A percentile compares a stretch with the other conserved stretches of the same genome.
phyloP scores from a whole-genome alignment of 2,888 invertebrate genomes.

The Drosophila prolongata region DNA sequence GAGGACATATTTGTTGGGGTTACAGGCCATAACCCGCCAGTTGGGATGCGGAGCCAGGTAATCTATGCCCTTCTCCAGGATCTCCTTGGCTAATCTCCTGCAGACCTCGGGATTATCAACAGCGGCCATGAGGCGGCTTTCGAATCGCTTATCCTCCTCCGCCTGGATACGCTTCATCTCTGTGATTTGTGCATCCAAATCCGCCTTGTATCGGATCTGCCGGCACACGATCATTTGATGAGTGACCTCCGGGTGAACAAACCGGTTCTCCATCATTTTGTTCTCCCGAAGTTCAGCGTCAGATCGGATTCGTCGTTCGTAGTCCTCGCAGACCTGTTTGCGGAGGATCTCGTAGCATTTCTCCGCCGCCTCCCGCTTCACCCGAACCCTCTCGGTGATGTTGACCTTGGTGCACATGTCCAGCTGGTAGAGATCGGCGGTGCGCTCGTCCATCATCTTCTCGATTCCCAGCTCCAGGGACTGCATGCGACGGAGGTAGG shows the following conservation, averaged over 20 bases:
- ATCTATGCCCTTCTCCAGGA: slow-evolving; percentile 65
- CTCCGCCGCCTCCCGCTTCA: slow-evolving; percentile 69
- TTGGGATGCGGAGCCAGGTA: slow-evolving; percentile 80
- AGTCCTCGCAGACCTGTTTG: slow-evolving; percentile 78
- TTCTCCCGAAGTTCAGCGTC: slow-evolving; percentile 71
- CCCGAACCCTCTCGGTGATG: slow-evolving; percentile 48
- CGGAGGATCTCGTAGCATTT: slow-evolving; percentile 66
- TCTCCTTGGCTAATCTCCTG: slow-evolving; percentile 65
- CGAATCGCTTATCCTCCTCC: slow-evolving; percentile 68
- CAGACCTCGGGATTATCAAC: slow-evolving; percentile 72
- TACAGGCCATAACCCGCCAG: slow-evolving; percentile 74
- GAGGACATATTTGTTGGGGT: slow-evolving; percentile 51
- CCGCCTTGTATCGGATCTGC: slow-evolving; percentile 51
- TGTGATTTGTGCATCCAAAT: slow-evolving; percentile 71
- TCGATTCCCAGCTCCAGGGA: slow-evolving; percentile 65
- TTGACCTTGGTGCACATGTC: slow-evolving; percentile 73
- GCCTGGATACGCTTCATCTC: slow-evolving; percentile 68
- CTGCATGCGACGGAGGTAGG: slow-evolving; percentile 74
- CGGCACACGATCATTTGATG: slow-evolving; percentile 54
- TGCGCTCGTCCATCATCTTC: slow-evolving; percentile 66
- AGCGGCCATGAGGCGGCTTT: slow-evolving; percentile 64
- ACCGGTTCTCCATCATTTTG: slow-evolving; percentile 79
- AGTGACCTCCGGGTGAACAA: slow-evolving; percentile 62
- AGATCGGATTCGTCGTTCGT: slow-evolving; percentile 64
- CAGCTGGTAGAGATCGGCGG: slow-evolving; percentile 70